Evolutionary conservation across 2,888 invertebrate species (phyloP), one percentile per base, ranked within the genome.

Genomic region (Parthenolecanium corni): DNA sequence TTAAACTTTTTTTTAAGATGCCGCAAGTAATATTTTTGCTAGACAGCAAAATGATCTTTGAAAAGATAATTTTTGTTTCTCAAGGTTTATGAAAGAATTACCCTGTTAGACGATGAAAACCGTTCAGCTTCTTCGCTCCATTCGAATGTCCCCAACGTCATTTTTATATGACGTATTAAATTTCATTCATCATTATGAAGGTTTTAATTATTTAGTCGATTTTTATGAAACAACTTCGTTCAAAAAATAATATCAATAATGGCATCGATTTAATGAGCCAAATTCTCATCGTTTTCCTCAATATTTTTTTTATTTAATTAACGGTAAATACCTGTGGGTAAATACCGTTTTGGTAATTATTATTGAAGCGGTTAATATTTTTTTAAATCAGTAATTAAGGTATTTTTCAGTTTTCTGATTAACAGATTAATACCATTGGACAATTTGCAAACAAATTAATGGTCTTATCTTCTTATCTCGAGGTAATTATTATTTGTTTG

Each of bases 191-290:
- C 24, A 16, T 42, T 54, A 52, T 42, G 24, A 24, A 40, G 42
- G 23, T 11, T 54, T 54, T 54, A 42, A 54, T 54, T 54, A 54
- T 54, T 40, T 38, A 38, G 40, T 52, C 38, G 2, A 23, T 21
- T n/a, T 52, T 6, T 40, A 31, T 14, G 38, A 57, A 44, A 23
- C 46, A n/a, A 57, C 31, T 46, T 31, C 31, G 31, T 31, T 31
- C 31, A 9, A 31, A 31, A 31, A 31, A 31, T 31, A 31, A 42
- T 42, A 42, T 31, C 57, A 46, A 31, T 57, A 57, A 57, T 57
- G 31, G n/a, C 18, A 46, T 44, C 57, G 47, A 57, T 57, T 57
- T 57, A 57, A 57, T 57, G 57, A 57, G 57, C 57, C 46, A 18
- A 57, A 57, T 57, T 57, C 57, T 57, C 57, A 57, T 57, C 57